A percentile compares a stretch with the other conserved stretches of the same genome.
Conservation (phyloP, 2,888 invertebrate species). For the Chironomus tentans region DNA sequence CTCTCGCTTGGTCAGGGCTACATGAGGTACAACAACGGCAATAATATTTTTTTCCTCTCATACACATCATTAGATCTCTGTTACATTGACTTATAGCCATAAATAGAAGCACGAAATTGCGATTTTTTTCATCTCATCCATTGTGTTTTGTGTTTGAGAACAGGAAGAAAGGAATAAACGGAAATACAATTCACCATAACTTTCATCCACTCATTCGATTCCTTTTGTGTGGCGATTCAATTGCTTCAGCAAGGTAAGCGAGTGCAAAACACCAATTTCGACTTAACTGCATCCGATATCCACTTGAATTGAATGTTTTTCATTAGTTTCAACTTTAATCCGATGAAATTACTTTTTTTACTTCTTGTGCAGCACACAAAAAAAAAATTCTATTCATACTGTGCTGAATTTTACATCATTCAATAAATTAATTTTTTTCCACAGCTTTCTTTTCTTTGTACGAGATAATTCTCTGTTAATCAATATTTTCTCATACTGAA, state of each 20-base stretch:
- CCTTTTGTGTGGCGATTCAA: too few relatives aligned
- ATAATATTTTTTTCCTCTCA: background rate
- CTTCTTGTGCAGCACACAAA: background rate
- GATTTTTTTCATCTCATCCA: background rate
- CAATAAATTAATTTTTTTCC: background rate
- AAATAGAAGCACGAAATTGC: background rate
- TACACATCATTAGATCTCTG: constrained; percentile 1
- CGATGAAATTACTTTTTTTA: background rate
- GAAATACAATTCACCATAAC: too few relatives aligned
- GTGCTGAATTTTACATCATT: background rate
- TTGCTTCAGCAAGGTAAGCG: background rate
- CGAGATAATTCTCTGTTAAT: background rate
- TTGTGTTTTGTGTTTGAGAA: too few relatives aligned
- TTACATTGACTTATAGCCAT: background rate
- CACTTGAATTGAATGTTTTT: background rate
- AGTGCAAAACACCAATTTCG: background rate
- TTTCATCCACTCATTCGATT: too few relatives aligned
- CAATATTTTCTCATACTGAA: background rate
- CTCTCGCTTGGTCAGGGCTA: too few relatives aligned
- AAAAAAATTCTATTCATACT: background rate
- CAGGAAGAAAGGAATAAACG: too few relatives aligned
- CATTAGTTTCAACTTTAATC: constrained; percentile 7
- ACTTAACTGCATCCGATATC: background rate
- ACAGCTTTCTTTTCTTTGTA: background rate
- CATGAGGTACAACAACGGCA: too few relatives aligned